Percentiles rank a stretch among this genome's conserved stretches.
These are phyloP conservation scores for Dendroctonus ponderosae DNA, from an alignment of 1,140 invertebrate genomes.

Conservation along the genomic window DNA sequence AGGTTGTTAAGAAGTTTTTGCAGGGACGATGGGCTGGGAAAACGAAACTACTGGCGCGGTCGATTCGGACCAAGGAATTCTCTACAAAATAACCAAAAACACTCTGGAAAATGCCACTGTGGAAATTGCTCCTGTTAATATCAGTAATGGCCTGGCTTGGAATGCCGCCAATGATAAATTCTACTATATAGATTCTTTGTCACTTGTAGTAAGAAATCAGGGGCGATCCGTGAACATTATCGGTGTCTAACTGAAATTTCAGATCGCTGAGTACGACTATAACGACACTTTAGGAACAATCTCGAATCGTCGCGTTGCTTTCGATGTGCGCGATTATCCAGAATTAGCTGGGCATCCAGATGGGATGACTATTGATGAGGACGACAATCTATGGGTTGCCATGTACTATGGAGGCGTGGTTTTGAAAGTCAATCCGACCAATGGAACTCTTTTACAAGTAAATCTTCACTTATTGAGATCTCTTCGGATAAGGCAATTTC, in stretches of 20 bases:
- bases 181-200: too few species aligned
- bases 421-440: conserved; percentile 56
- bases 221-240: too few species aligned
- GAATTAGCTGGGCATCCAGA: conserved; percentile 58
- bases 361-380: conserved; percentile 69
- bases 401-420: conserved; percentile 55
- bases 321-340: conserved; percentile 39
- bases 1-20: too few species aligned
- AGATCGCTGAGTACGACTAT: conserved; percentile 67
- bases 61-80: too few species aligned
- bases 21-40: too few species aligned
- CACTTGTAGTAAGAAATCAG: too few species aligned
- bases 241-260: not conserved
- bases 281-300: conserved; percentile 61
- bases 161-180: conserved; percentile 65
- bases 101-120: conserved; percentile 50
- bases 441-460: conserved; percentile 57
- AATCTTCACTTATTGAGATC: too few species aligned
- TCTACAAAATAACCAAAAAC: conserved; percentile 57
- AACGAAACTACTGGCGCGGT: too few species aligned
- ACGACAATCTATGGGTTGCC: conserved; percentile 67
- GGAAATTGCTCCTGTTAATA: conserved; percentile 55
- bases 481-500: too few species aligned
- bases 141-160: conserved; percentile 85
- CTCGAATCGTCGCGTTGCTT: conserved; percentile 51